These are phyloP conservation scores for Buphagus erythrorhynchus DNA, from an alignment of 2,797 vertebrate species.

Conservation along the genomic window DNA sequence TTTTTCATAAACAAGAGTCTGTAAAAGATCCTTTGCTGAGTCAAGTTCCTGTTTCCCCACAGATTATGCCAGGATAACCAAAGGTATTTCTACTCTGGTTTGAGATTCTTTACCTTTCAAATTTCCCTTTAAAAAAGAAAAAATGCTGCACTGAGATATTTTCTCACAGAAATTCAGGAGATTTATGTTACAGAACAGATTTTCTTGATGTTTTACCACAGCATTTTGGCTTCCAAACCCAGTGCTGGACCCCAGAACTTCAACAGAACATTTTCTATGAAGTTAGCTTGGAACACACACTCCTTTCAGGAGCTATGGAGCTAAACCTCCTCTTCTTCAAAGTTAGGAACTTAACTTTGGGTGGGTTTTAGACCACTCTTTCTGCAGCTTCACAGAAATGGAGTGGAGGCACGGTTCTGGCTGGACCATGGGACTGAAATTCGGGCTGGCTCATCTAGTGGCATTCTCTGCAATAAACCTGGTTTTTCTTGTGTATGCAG, in stretches of 20 bases:
- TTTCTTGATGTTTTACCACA: not conserved
- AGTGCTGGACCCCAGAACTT: not conserved
- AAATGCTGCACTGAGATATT: not conserved
- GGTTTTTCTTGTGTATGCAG: rapidly evolving
- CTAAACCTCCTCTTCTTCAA: not conserved
- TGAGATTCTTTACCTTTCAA: not conserved
- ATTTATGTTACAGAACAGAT: not conserved
- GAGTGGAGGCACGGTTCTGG: not conserved
- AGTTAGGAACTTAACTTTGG: not conserved
- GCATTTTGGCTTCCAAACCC: not conserved
- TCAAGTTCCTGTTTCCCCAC: not conserved
- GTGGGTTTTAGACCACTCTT: not conserved
- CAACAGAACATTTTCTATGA: not conserved
- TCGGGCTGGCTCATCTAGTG: not conserved
- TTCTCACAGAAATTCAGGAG: not conserved
- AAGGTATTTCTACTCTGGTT: not conserved
- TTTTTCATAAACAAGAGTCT: not conserved
- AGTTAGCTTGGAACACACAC: not conserved
- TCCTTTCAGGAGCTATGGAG: not conserved
- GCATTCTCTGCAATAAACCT: not conserved
- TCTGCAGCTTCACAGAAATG: not conserved
- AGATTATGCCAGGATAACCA: not conserved
- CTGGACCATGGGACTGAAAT: not conserved
- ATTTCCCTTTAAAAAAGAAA: not conserved
- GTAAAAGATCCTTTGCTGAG: not conserved